Conservation (phyloP, 2,113 vertebrate species). For the Chloropsis hardwickii region DNA sequence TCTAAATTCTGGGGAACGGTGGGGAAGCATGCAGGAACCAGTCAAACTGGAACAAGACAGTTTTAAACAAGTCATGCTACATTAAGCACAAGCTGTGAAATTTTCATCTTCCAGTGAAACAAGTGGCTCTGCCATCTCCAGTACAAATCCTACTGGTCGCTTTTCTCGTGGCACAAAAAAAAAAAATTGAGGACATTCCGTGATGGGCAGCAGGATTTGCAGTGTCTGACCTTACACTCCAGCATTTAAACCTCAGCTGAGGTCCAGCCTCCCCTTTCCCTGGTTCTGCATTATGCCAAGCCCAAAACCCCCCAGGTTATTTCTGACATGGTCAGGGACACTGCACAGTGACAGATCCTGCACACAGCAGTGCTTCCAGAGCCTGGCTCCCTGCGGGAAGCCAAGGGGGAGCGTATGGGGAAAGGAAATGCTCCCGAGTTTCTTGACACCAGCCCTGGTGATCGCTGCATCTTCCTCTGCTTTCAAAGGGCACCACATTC, state of each 20-base stretch:
- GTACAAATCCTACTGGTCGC: neutral
- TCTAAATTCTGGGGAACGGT: neutral
- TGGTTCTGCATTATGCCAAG: neutral
- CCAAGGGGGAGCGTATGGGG: accelerated
- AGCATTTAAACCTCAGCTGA: neutral
- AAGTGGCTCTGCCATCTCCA: neutral
- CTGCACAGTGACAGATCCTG: neutral
- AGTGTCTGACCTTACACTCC: neutral
- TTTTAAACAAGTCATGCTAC: neutral
- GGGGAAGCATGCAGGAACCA: neutral
- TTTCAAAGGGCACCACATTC: neutral
- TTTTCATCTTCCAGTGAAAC: neutral
- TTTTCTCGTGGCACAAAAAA: neutral
- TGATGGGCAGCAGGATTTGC: neutral
- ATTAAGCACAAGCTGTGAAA: neutral
- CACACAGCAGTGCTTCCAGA: neutral
- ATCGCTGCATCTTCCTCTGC: neutral
- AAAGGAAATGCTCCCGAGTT: neutral
- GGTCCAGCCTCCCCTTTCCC: neutral
- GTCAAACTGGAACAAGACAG: neutral
- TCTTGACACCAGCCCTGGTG: neutral
- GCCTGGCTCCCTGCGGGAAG: neutral
- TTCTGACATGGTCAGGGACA: neutral
- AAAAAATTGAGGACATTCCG: neutral
- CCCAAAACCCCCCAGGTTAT: neutral